These are phyloP conservation scores for Xiphophorus hellerii DNA, from an alignment of 2,113 vertebrate species.

Conservation along the genomic window DNA sequence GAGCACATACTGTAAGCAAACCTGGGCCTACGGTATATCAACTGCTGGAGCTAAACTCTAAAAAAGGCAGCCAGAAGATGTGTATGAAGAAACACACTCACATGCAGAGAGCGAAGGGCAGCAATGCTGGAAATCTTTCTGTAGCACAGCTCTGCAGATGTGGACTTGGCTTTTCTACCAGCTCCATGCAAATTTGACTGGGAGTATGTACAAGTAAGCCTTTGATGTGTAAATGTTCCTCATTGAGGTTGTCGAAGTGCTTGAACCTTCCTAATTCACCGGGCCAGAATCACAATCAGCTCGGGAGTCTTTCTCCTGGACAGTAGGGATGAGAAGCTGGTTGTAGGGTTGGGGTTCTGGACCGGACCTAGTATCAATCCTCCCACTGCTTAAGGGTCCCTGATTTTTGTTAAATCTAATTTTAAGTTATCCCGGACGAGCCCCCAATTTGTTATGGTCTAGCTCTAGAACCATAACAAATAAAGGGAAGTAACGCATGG, in stretches of 20 bases:
- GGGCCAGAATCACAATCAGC: too few relatives aligned
- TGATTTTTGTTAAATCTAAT: too few relatives aligned
- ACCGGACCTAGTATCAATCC: too few relatives aligned
- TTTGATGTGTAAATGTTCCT: background rate
- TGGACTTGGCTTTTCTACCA: background rate
- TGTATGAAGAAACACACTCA: background rate
- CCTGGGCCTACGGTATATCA: slow-evolving; percentile 47
- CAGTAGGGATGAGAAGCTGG: too few relatives aligned
- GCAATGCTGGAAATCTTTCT: slow-evolving; percentile 16
- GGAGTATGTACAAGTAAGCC: background rate
- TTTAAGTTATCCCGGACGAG: too few relatives aligned
- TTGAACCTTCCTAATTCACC: background rate
- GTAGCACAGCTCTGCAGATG: background rate
- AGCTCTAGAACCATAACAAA: too few relatives aligned
- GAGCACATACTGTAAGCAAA: slow-evolving; percentile 52
- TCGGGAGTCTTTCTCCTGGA: too few relatives aligned
- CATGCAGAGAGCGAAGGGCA: background rate
- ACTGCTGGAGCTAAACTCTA: slow-evolving; percentile 25
- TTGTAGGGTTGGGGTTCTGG: too few relatives aligned
- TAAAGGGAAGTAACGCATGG: too few relatives aligned
- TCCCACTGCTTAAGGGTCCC: too few relatives aligned
- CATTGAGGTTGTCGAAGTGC: background rate
- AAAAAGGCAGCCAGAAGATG: slow-evolving; percentile 19
- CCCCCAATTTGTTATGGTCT: too few relatives aligned
- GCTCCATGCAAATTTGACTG: background rate